Evolutionary conservation across 2,797 vertebrate genomes (phyloP).

Genomic region (Amphiprion clarkii): DNA sequence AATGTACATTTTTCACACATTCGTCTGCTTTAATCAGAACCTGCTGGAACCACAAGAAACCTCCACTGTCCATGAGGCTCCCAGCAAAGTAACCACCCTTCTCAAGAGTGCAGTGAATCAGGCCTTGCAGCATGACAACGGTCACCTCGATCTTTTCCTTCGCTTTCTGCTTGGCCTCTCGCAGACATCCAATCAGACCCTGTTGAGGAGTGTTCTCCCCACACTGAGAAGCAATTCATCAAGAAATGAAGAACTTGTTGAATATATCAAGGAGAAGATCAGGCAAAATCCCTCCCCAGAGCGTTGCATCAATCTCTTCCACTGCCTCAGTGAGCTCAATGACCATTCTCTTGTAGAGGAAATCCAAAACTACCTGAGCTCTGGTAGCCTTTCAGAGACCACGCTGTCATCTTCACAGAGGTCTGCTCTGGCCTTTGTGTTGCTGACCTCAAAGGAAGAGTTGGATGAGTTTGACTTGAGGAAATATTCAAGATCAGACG

Average conservation of each 20-base stretch:
- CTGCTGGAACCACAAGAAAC: conserved; percentile 10
- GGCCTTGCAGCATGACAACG: conserved; percentile 35
- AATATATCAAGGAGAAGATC: conserved; percentile 51
- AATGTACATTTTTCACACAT: conserved; percentile 28
- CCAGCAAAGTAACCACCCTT: neutral
- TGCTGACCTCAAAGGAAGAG: conserved; percentile 38
- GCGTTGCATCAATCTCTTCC: conserved; percentile 51
- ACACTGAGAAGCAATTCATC: neutral
- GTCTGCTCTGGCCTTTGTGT: conserved; percentile 51
- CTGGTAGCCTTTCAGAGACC: conserved; percentile 12
- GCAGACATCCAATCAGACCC: conserved; percentile 13
- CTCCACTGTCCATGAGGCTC: neutral
- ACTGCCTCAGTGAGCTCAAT: conserved; percentile 51
- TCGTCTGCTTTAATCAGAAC: conserved; percentile 35
- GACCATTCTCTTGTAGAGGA: conserved; percentile 38
- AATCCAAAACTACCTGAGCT: conserved; percentile 42
- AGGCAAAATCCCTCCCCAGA: conserved; percentile 9
- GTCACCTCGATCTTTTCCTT: conserved; percentile 51
- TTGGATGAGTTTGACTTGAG: conserved; percentile 48
- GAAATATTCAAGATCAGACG: conserved; percentile 45
- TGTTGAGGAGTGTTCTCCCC: conserved; percentile 24
- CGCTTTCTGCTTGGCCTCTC: conserved; percentile 62
- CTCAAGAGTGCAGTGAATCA: conserved; percentile 48
- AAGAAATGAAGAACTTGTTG: neutral
- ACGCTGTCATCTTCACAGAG: conserved; percentile 28